Percentiles rank a stretch among this genome's conserved stretches.
Conservation (phyloP, 2,888 invertebrate species). For the Halictus ligatus region DNA sequence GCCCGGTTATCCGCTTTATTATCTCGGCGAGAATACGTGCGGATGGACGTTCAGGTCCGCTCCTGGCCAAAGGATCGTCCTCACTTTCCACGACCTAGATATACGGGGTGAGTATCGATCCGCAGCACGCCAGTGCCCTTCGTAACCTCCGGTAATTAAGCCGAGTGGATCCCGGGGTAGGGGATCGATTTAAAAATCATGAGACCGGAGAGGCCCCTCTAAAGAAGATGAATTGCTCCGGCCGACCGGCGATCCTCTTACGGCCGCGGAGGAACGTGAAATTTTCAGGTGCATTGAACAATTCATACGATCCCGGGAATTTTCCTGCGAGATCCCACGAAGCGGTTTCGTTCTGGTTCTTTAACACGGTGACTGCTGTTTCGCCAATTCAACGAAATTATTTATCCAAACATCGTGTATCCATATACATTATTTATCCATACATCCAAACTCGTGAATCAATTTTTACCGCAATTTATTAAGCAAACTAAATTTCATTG, state of each 20-base stretch:
- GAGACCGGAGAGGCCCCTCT: background rate
- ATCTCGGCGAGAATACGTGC: conserved; percentile 88
- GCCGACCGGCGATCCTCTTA: background rate
- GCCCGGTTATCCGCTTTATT: conserved; percentile 91
- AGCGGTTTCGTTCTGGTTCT: background rate
- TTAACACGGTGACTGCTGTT: background rate
- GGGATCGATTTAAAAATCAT: conserved; percentile 31
- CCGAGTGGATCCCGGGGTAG: background rate
- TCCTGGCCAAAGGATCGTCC: conserved; percentile 87
- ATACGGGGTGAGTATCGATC: conserved; percentile 87
- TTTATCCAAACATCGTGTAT: background rate
- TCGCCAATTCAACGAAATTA: background rate
- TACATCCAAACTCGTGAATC: no score
- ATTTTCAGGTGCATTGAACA: background rate
- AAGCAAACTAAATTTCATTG: no score
- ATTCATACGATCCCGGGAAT: background rate
- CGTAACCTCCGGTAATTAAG: conserved; percentile 23
- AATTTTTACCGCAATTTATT: no score
- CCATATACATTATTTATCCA: no score
- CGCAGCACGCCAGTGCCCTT: background rate
- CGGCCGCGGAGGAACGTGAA: background rate
- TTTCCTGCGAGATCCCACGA: background rate
- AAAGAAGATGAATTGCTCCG: conserved; percentile 4
- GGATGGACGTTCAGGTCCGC: conserved; percentile 88
- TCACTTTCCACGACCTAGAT: conserved; percentile 89